Base-by-base conservation (phyloP, 2,113 vertebrate species). In the Todiramphus chloris region DNA sequence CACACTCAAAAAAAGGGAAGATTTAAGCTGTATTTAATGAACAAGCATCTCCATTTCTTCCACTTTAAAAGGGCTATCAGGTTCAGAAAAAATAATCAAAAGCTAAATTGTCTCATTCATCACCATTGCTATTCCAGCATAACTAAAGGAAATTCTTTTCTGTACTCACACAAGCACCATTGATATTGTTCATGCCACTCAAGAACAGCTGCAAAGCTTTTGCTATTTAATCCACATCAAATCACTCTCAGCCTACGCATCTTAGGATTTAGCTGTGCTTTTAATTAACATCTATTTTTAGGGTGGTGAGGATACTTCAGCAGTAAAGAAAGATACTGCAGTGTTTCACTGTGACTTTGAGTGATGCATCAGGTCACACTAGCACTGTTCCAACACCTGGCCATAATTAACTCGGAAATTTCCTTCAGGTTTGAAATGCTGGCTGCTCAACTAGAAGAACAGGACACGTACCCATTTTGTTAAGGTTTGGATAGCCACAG, bases 291-390 rank as follows among this genome's bases (percentile, higher is more conserved):
- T 46, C 66, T 90, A 83, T 92, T 87, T 76, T 89, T 76, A 66
- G 82, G 12, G 30, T 66, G 25, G 14, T 23, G 50, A 91, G 51
- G 51, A 72, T 43, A 68, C 24, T 92, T 89, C 2, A 77, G 39
- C 70, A 91, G 83, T 92, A n/a, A n/a, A n/a, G n/a, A n/a, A n/a
- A n/a, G n/a, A n/a, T n/a, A 64, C 30, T 88, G 55, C 81, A 94
- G 93, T 46, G 27, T 83, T 87, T 85, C 81, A 13, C 68, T 30
- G 4, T 13, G 66, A 64, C 81, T 93, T 23, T 41, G 58, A 81
- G 55, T 8, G 35, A 63, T 1, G 3, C 16, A 60, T 8, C 35
- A 43, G 59, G 46, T 93, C 82, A 67, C 37, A 60, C 16, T 6
- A 91, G 28, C 6, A 5, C 55, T 23, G 56, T 6, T 50, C 31